Evolutionary conservation across 2,888 invertebrate genomes (phyloP).

Genomic region (Plutella xylostella): DNA sequence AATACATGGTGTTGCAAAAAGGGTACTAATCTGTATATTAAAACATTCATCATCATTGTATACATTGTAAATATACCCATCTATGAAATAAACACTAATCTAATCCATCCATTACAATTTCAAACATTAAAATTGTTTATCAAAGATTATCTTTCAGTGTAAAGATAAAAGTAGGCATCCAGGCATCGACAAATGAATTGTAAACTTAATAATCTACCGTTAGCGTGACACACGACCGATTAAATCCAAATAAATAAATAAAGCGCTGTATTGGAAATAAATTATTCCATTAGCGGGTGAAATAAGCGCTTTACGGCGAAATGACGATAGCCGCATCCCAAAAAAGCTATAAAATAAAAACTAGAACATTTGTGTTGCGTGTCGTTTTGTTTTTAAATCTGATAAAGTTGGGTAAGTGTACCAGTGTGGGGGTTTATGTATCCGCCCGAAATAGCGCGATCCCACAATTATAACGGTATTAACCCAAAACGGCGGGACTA

Average conservation of each 20-base stretch:
- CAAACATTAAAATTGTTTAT: too few relatives aligned
- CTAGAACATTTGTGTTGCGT: conserved; percentile 25
- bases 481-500: conserved; percentile 58
- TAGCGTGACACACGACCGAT: conserved; percentile 1
- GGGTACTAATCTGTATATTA: too few relatives aligned
- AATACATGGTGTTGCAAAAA: too few relatives aligned
- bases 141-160: too few relatives aligned
- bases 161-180: too few relatives aligned
- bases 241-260: neutral
- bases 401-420: conserved; percentile 45
- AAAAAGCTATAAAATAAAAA: conserved; percentile 34
- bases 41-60: too few relatives aligned
- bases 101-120: too few relatives aligned
- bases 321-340: conserved; percentile 10
- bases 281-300: conserved; percentile 5
- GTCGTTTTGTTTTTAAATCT: conserved; percentile 27
- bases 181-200: too few relatives aligned
- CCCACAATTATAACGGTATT: conserved; percentile 67
- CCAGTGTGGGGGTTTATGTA: conserved; percentile 38
- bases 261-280: neutral
- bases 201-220: neutral
- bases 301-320: neutral
- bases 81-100: too few relatives aligned
- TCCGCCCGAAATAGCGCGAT: conserved; percentile 38
- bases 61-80: too few relatives aligned